A percentile compares a stretch with the other conserved stretches of the same genome.
These are phyloP conservation scores for Steinernema khuongi DNA, from an alignment of 1,140 invertebrate species.

Conservation along the genomic window DNA sequence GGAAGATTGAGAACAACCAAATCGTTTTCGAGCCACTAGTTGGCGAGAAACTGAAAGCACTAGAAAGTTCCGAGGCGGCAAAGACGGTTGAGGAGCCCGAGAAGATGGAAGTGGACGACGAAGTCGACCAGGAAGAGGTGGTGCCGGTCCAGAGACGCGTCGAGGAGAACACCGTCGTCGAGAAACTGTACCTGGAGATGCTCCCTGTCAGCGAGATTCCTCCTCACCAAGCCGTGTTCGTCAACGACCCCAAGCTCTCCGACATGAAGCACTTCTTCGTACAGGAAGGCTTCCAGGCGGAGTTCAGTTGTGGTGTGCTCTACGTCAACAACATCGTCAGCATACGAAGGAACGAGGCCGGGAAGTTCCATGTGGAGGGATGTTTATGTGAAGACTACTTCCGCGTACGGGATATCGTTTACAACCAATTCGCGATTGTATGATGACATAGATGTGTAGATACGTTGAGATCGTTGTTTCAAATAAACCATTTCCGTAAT, in stretches of 20 bases:
- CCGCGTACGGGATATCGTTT: conserved; percentile 82
- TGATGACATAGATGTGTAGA: conserved; percentile 65
- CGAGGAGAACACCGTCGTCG: conserved; percentile 21
- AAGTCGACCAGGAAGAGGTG: conserved; percentile 29
- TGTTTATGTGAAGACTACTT: conserved; percentile 90
- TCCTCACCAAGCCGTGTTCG: conserved; percentile 79
- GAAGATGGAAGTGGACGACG: conserved; percentile 20
- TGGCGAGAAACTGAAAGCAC: neutral
- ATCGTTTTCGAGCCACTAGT: conserved; percentile 29
- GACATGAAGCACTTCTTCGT: conserved; percentile 93
- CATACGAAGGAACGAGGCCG: conserved; percentile 80
- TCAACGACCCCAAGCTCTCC: conserved; percentile 89
- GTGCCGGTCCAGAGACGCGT: conserved; percentile 3
- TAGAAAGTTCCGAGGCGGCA: conserved; percentile 20
- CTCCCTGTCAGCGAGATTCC: conserved; percentile 60
- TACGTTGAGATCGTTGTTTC: too few species aligned
- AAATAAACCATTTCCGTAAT: neutral
- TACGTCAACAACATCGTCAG: conserved; percentile 88
- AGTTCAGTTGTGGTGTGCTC: conserved; percentile 86
- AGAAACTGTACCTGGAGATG: conserved; percentile 45
- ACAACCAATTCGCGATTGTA: conserved; percentile 94
- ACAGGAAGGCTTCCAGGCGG: conserved; percentile 77
- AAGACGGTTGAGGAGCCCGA: neutral
- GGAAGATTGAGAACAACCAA: conserved; percentile 27
- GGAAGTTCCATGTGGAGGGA: conserved; percentile 85